Conservation (phyloP, 2,797 vertebrate genomes). For the Mionectes olivaceus region DNA sequence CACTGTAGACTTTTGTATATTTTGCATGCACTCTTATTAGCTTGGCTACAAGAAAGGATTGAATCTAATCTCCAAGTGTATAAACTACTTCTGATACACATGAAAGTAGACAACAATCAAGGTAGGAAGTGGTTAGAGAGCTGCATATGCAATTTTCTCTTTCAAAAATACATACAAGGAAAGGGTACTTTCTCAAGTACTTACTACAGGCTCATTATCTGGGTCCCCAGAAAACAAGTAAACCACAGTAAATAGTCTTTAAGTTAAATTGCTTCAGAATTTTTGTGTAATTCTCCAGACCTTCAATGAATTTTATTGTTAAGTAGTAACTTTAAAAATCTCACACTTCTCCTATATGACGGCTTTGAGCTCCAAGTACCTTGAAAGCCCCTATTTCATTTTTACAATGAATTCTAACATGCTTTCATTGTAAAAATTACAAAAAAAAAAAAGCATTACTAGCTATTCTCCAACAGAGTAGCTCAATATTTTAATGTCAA, state of each 20-base stretch:
- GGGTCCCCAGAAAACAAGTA: not conserved
- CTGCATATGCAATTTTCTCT: not conserved
- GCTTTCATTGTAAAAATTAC: not conserved
- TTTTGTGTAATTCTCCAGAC: not conserved
- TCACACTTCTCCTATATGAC: not conserved
- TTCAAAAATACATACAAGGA: not conserved
- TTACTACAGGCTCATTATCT: not conserved
- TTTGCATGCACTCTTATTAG: not conserved
- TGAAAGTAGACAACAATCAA: not conserved
- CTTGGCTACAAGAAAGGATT: not conserved
- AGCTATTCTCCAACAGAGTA: not conserved
- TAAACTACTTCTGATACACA: not conserved
- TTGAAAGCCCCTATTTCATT: not conserved
- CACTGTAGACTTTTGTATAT: not conserved
- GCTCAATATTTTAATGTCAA: not conserved
- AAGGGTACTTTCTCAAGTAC: not conserved
- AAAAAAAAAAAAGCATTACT: not conserved
- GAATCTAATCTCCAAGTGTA: not conserved
- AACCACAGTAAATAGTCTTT: not conserved
- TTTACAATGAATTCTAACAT: not conserved
- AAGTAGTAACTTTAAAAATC: not conserved
- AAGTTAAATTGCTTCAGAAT: not conserved
- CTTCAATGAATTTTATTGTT: not conserved
- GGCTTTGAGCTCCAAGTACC: not conserved
- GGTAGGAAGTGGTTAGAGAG: not conserved